A percentile compares a stretch with the other conserved stretches of the same genome.
phyloP scores from a whole-genome alignment of 92 coral and sea anemone species.

The Siderastrea radians region DNA sequence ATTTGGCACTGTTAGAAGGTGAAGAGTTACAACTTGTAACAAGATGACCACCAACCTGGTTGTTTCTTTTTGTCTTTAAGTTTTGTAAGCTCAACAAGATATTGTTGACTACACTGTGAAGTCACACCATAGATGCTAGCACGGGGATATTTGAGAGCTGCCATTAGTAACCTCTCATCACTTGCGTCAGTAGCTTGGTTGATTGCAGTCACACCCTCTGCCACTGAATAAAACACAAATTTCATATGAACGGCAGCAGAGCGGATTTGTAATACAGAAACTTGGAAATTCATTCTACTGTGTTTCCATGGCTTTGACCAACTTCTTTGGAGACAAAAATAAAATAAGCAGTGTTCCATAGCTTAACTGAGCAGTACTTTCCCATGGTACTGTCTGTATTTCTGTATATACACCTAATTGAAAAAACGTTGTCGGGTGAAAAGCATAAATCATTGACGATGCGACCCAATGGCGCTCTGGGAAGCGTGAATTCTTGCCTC shows the following conservation, averaged over 20 bases:
- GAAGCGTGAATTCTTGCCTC: too few species aligned
- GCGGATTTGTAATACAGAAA: too few species aligned
- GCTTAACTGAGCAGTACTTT: too few species aligned
- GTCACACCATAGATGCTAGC: conserved; percentile 93
- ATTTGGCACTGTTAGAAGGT: neutral
- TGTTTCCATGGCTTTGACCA: too few species aligned
- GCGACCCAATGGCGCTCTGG: too few species aligned
- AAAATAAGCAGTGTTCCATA: too few species aligned
- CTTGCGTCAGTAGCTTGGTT: conserved; percentile 81
- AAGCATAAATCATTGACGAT: too few species aligned
- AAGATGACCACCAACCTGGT: conserved; percentile 64
- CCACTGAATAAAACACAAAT: conserved; percentile 52
- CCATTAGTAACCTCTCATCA: conserved; percentile 66
- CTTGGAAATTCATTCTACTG: too few species aligned
- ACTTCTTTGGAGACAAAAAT: too few species aligned
- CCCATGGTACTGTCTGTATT: too few species aligned
- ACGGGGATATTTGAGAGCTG: conserved; percentile 79
- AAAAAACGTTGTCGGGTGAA: too few species aligned
- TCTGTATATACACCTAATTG: too few species aligned
- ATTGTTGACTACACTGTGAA: conserved; percentile 81
- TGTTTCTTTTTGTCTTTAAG: conserved; percentile 82
- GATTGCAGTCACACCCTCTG: conserved; percentile 90
- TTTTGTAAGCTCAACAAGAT: conserved; percentile 72
- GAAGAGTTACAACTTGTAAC: neutral
- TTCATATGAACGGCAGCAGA: neutral